Percentiles rank a stretch among this genome's conserved stretches.
Evolutionary conservation across 2,113 vertebrate genomes (phyloP).

Genomic region (Poecile atricapillus): DNA sequence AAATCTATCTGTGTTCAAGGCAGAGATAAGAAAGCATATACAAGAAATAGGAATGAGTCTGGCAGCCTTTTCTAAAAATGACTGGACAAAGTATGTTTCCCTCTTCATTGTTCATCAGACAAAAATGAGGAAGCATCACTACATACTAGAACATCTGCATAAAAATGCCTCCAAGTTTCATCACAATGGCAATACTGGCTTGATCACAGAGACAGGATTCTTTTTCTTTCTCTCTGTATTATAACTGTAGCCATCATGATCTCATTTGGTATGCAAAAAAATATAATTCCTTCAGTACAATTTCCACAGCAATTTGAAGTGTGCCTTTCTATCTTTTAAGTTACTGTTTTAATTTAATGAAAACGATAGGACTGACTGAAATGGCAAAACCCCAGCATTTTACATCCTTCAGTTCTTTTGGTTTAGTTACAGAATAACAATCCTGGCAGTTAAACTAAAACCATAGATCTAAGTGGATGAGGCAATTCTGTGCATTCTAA

Average conservation of each 20-base stretch:
- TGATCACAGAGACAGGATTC: neutral
- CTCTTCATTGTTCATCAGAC: neutral
- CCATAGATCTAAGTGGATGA: neutral
- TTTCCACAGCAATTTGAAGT: conserved; percentile 19
- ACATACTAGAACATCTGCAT: neutral
- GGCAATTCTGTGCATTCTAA: conserved; percentile 19
- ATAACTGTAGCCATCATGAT: neutral
- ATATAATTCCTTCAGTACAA: neutral
- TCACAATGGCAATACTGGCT: neutral
- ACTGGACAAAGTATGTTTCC: neutral
- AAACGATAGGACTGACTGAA: neutral
- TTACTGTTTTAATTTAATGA: neutral
- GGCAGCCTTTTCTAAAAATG: neutral
- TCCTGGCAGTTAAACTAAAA: neutral
- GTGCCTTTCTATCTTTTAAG: neutral
- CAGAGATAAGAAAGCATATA: neutral
- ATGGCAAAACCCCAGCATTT: neutral
- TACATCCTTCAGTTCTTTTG: neutral
- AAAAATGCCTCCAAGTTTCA: neutral
- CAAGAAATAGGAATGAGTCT: neutral
- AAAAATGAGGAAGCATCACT: neutral
- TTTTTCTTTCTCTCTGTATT: neutral
- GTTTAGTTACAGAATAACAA: neutral
- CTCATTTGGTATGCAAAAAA: conserved; percentile 34
- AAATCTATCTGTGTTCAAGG: neutral